Percentiles rank a stretch among this genome's conserved stretches.
Evolutionary conservation across 2,888 invertebrate species (phyloP).

Genomic region (Phalera bucephala): DNA sequence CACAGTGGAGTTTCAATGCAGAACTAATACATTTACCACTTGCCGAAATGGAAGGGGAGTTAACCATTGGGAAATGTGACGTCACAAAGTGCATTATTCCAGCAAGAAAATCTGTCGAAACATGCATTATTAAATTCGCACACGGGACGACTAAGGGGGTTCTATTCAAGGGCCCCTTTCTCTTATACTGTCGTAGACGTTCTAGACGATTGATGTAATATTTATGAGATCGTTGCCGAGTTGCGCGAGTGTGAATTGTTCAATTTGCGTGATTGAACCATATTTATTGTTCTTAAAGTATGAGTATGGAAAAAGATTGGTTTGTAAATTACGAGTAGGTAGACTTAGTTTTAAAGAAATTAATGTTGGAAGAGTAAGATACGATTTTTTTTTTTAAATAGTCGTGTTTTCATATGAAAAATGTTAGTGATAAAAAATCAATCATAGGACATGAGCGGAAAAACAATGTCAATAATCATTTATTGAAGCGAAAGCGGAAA

Average conservation of each 20-base stretch:
- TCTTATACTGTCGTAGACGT: constrained; percentile 25
- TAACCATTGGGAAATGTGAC: constrained; percentile 28
- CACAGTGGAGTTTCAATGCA: constrained; percentile 44
- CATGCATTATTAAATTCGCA: constrained; percentile 39
- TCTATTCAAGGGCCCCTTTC: constrained; percentile 22
- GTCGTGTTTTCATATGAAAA: too few species aligned
- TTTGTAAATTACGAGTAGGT: too few species aligned
- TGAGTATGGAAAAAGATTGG: too few species aligned
- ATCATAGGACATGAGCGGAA: too few species aligned
- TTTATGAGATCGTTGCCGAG: not conserved
- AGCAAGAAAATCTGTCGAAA: constrained; percentile 31
- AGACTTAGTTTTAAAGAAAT: too few species aligned
- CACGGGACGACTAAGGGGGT: constrained; percentile 18
- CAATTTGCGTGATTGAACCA: not conserved
- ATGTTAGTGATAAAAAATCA: too few species aligned
- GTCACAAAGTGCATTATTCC: constrained; percentile 34
- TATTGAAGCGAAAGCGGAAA: too few species aligned
- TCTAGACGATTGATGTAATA: constrained; percentile 21
- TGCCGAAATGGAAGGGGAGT: constrained; percentile 39
- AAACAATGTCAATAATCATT: too few species aligned
- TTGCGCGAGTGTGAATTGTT: not conserved
- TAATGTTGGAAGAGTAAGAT: too few species aligned
- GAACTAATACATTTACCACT: constrained; percentile 66
- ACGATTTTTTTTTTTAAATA: too few species aligned
- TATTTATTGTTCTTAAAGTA: too few species aligned